A percentile compares a stretch with the other conserved stretches of the same genome.
phyloP scores from a whole-genome alignment of 37 sponge, comb jelly and placozoan species.

The Theonella swinhoei region DNA sequence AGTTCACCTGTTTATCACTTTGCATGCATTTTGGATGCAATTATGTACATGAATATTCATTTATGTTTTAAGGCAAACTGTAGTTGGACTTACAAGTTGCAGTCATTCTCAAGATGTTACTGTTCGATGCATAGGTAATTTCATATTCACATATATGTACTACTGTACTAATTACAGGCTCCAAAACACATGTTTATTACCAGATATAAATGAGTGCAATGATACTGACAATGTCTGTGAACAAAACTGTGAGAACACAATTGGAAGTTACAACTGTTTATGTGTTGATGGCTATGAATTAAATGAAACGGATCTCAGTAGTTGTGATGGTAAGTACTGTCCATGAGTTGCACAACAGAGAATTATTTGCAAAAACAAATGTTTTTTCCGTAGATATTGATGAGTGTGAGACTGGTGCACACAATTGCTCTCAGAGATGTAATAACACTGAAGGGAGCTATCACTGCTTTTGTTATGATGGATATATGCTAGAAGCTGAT shows the following conservation, averaged over 20 bases:
- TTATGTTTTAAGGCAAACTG: too few species aligned
- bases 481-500: constrained; percentile 11
- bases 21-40: too few species aligned
- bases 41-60: too few species aligned
- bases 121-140: neutral
- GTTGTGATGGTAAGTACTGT: neutral
- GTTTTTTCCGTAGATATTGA: constrained; percentile 40
- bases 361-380: too few species aligned
- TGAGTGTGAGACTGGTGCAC: constrained; percentile 18
- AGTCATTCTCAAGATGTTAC: neutral
- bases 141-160: too few species aligned
- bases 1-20: too few species aligned
- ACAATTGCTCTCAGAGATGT: constrained; percentile 7
- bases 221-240: neutral
- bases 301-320: neutral
- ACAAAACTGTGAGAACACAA: neutral
- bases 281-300: neutral
- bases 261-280: neutral
- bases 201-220: neutral
- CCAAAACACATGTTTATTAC: too few species aligned
- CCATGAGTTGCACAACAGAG: too few species aligned
- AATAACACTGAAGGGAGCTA: constrained; percentile 39
- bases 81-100: neutral
- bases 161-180: too few species aligned
- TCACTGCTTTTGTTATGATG: constrained; percentile 35